Conservation (phyloP, 2,888 invertebrate species). For the Leucophora obtusa region DNA sequence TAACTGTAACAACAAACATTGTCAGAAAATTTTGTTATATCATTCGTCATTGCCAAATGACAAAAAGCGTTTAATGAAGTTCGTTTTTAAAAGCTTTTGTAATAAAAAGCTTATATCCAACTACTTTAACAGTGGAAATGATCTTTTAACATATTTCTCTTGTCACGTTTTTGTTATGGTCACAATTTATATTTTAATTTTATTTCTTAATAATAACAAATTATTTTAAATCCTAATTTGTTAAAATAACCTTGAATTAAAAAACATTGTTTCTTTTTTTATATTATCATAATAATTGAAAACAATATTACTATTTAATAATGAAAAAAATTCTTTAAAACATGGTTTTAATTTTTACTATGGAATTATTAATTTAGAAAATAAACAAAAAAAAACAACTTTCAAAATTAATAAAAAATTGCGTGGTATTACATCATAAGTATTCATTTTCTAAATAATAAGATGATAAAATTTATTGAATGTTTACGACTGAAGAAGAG, state of each 20-base stretch:
- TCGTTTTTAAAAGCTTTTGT: no score
- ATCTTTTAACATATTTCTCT: no score
- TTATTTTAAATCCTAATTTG: no score
- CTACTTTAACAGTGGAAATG: no score
- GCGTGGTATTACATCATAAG: constrained; percentile 45
- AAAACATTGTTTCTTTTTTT: constrained; percentile 10
- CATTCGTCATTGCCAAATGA: no score
- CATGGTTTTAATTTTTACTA: not conserved
- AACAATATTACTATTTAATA: constrained; percentile 15
- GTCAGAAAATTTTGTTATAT: no score
- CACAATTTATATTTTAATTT: no score
- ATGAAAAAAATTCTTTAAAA: not conserved
- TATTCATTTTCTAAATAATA: constrained; percentile 5
- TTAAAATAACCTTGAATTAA: constrained; percentile 1
- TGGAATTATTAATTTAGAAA: not conserved
- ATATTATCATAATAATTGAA: constrained; percentile 12
- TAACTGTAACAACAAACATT: no score
- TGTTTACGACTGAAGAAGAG: not conserved
- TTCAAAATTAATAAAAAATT: not conserved
- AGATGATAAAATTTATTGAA: constrained; percentile 4
- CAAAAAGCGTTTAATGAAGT: no score
- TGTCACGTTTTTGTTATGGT: no score
- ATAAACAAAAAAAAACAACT: not conserved
- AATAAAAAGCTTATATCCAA: no score
- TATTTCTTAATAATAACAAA: no score